Conservation (phyloP, 64 coral and sea anemone species). For the Catalaphyllia jardinei region DNA sequence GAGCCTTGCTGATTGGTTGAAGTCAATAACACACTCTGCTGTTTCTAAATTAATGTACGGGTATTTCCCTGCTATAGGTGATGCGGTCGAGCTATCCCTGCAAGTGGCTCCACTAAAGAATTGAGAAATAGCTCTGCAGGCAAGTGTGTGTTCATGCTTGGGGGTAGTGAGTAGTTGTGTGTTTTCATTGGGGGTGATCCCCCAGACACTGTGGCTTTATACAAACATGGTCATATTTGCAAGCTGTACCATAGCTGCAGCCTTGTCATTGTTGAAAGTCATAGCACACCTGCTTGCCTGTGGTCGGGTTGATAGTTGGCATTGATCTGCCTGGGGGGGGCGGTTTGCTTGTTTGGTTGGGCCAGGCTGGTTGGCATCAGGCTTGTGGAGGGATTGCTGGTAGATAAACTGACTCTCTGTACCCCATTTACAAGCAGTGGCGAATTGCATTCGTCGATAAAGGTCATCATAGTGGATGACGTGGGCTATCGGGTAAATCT, state of each 20-base stretch:
- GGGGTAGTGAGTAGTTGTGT: too few relatives aligned
- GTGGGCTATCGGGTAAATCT: slow-evolving; percentile 16
- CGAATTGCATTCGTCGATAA: slow-evolving; percentile 40
- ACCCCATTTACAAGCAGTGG: slow-evolving; percentile 35
- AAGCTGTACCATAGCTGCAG: slow-evolving; percentile 47
- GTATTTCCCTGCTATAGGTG: slow-evolving; percentile 7
- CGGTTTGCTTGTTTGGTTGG: slow-evolving; percentile 5
- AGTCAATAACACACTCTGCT: slow-evolving; percentile 36
- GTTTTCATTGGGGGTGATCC: slow-evolving; percentile 35
- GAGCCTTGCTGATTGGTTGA: slow-evolving; percentile 44
- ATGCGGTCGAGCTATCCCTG: slow-evolving; percentile 51
- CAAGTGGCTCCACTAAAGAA: slow-evolving; percentile 7
- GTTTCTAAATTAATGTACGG: neutral
- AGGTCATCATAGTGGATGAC: slow-evolving; percentile 45
- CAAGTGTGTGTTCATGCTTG: slow-evolving; percentile 46
- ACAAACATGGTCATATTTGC: slow-evolving; percentile 54
- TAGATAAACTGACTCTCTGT: slow-evolving; percentile 35
- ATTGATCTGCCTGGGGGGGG: neutral
- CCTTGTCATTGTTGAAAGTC: slow-evolving; percentile 40
- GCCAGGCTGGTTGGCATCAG: neutral
- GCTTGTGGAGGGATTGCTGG: slow-evolving; percentile 5
- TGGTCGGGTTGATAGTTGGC: neutral
- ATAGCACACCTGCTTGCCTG: slow-evolving; percentile 59
- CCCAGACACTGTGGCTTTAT: slow-evolving; percentile 57
- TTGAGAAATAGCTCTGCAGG: slow-evolving; percentile 50